Conservation (phyloP, 2,888 invertebrate species). For the Tholera decimalis region DNA sequence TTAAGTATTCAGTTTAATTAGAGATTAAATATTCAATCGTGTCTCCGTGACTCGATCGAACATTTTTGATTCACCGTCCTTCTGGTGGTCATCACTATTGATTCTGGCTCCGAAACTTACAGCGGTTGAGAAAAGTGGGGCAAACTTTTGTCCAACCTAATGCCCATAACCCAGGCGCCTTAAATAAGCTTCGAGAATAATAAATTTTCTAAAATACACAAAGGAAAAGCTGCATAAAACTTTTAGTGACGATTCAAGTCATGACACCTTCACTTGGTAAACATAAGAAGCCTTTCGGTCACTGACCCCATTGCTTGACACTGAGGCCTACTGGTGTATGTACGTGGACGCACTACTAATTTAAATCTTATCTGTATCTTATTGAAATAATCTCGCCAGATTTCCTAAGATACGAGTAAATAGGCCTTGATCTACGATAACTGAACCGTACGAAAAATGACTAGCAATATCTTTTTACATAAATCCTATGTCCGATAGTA, state of each 20-base stretch:
- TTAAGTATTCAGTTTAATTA: no score
- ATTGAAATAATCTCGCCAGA: not conserved
- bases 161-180: not conserved
- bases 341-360: not conserved
- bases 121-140: no score
- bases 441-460: not conserved
- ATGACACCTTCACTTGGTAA: not conserved
- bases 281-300: not conserved
- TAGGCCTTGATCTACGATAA: not conserved
- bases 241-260: not conserved
- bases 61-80: no score
- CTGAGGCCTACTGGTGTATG: not conserved
- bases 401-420: not conserved
- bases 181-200: not conserved
- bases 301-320: conserved; percentile 15
- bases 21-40: no score
- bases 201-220: no score
- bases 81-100: no score
- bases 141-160: not conserved
- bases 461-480: not conserved
- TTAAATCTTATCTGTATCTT: conserved; percentile 1
- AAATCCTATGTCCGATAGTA: not conserved
- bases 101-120: no score
- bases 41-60: no score
- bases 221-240: not conserved